Conservation (phyloP, 2,888 invertebrate genomes). For the Vanessa cardui region DNA sequence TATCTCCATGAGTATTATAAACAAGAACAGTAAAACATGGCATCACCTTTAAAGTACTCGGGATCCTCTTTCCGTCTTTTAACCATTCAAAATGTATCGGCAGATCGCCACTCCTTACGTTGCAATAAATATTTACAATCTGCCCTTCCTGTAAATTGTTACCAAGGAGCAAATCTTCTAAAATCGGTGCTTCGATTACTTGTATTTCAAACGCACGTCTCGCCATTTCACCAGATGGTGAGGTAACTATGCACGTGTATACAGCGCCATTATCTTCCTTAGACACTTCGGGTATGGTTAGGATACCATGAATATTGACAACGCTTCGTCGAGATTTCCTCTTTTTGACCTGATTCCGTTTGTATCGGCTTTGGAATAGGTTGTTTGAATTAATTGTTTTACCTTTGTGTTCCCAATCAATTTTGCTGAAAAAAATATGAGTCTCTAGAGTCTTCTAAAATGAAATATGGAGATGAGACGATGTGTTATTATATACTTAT, state of each 20-base stretch:
- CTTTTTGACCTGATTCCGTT: slow-evolving; percentile 52
- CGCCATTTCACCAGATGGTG: slow-evolving; percentile 85
- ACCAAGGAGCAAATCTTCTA: slow-evolving; percentile 91
- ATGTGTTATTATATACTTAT: too few species aligned
- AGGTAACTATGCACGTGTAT: slow-evolving; percentile 90
- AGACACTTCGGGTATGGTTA: slow-evolving; percentile 84
- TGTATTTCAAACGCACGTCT: slow-evolving; percentile 85
- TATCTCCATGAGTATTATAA: too few species aligned
- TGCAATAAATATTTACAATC: slow-evolving; percentile 92
- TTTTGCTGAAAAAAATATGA: slow-evolving; percentile 63
- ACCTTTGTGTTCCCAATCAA: slow-evolving; percentile 77
- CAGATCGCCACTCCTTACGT: slow-evolving; percentile 87
- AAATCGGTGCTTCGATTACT: slow-evolving; percentile 88
- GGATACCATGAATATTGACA: slow-evolving; percentile 79
- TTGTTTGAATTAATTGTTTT: slow-evolving; percentile 64
- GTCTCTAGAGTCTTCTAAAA: too few species aligned
- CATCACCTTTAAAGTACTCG: slow-evolving; percentile 83
- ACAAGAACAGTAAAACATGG: background rate
- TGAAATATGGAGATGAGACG: too few species aligned
- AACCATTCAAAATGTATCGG: slow-evolving; percentile 88
- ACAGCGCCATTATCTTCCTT: slow-evolving; percentile 87
- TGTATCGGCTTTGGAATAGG: slow-evolving; percentile 68
- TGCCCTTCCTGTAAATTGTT: slow-evolving; percentile 91
- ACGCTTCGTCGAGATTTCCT: slow-evolving; percentile 61
- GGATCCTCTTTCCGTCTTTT: slow-evolving; percentile 85